Evolutionary conservation across 2,797 vertebrate genomes (phyloP).

Genomic region (Gambelia wislizenii): DNA sequence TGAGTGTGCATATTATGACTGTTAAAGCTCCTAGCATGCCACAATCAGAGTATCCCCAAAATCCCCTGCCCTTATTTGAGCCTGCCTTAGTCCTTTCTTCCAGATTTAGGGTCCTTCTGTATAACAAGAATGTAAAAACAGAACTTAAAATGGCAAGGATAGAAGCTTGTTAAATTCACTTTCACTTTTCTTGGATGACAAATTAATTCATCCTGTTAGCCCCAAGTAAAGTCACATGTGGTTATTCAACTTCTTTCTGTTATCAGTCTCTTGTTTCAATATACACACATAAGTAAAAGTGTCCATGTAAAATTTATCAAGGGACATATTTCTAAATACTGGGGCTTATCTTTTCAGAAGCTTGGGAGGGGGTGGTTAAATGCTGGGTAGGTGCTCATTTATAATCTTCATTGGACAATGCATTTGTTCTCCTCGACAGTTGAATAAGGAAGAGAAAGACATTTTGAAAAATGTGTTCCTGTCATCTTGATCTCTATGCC

Average conservation of each 20-base stretch:
- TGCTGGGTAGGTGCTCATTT: slow-evolving; percentile 67
- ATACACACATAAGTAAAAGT: slow-evolving; percentile 21
- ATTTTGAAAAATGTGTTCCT: slow-evolving; percentile 77
- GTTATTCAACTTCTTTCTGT: slow-evolving; percentile 35
- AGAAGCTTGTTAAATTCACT: slow-evolving; percentile 1
- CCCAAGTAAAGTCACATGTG: neutral
- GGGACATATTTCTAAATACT: slow-evolving; percentile 45
- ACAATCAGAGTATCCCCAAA: neutral
- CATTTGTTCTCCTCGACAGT: slow-evolving; percentile 71
- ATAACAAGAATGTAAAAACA: neutral
- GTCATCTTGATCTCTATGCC: slow-evolving; percentile 66
- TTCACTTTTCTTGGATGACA: slow-evolving; percentile 25
- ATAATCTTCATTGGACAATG: slow-evolving; percentile 70
- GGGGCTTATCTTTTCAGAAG: slow-evolving; percentile 54
- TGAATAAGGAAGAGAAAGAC: slow-evolving; percentile 72
- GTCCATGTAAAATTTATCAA: slow-evolving; percentile 25
- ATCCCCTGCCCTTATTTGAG: neutral
- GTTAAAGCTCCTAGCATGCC: neutral
- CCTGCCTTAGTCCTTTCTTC: neutral
- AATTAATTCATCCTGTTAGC: slow-evolving; percentile 34
- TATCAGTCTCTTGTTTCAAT: slow-evolving; percentile 24
- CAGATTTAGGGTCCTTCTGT: neutral
- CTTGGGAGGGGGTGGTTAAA: slow-evolving; percentile 10
- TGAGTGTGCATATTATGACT: neutral
- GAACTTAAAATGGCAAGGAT: fast-evolving